Evolutionary conservation across 2,113 vertebrate genomes (phyloP), one percentile per base, ranked within the genome.

Genomic region (Orcinus orca): DNA sequence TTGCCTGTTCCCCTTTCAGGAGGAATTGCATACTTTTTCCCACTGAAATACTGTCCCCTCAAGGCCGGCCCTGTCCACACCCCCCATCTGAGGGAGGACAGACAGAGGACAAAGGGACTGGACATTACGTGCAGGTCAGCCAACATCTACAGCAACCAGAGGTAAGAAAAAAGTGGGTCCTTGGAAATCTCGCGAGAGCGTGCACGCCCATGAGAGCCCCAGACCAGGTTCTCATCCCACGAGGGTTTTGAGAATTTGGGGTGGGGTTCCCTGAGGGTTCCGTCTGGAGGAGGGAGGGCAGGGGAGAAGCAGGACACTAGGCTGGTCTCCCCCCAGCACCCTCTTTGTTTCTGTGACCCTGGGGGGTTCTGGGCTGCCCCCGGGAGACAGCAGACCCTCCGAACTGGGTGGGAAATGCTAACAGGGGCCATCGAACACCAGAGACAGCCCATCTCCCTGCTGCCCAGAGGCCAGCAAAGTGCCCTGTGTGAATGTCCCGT

Each of bases 81-180:
- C 58, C 25, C 17, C 5, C 53, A 17, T 2, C 63, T 6, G 44
- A 1, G 31, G 41, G 79, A 44, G 44, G 50, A 25, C 76, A 33
- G 62, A 14, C 0, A 9, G 58, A 58, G 41, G 17, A 25, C 47
- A 17, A 36, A 31, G 47, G 38, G 8, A 10, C 1, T 0, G 1
- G 58, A 44, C 18, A 14, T 12, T 31, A 25, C 3, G 21, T 23
- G 10, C 63, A 44, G 44, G 55, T 12, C 2, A 5, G 9, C 38
- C 36, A 1, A 18, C 0, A 0, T 9, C 6, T 6, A 23, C 9
- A 9, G 60, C 14, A 4, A 47, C 8, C 0, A 6, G 71, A 67
- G 63, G 21, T 8, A 5, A 62, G 38, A 33, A 23, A 8, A 31
- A 4, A 23, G 23, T 15, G 38, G 53, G n/a, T n/a, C 29, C 84